Percentiles rank a stretch among this genome's conserved stretches.
Evolutionary conservation across 2,797 vertebrate species (phyloP).

Genomic region (Manis crassicaudata): DNA sequence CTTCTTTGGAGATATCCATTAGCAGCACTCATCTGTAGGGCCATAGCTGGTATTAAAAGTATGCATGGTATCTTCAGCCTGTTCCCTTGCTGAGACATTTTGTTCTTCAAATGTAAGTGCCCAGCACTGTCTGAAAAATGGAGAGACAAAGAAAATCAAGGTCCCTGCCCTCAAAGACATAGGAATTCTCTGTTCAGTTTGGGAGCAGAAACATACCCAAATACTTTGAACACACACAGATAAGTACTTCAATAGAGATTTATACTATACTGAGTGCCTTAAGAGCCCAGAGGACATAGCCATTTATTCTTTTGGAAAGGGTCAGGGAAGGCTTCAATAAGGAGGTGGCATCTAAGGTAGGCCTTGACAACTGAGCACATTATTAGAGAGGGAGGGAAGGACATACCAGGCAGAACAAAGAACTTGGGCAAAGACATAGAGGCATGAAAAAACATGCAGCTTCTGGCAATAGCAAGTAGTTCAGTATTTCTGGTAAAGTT

Average conservation of each 20-base stretch:
- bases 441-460: neutral
- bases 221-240: neutral
- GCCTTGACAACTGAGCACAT: conserved; percentile 20
- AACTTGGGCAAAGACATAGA: conserved; percentile 1
- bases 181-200: conserved; percentile 28
- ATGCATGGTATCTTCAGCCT: conserved; percentile 9
- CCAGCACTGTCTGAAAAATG: neutral
- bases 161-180: neutral
- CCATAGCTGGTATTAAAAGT: neutral
- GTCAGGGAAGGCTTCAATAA: neutral
- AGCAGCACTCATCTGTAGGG: neutral
- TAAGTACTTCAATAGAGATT: conserved; percentile 25
- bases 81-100: conserved; percentile 29
- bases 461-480: conserved; percentile 37
- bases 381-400: neutral
- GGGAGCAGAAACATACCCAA: neutral
- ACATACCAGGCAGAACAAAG: conserved; percentile 1
- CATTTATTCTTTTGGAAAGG: neutral
- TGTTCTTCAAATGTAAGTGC: conserved; percentile 30
- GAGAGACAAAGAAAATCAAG: neutral
- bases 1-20: conserved; percentile 52
- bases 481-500: neutral
- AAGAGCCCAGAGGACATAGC: neutral
- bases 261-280: neutral
- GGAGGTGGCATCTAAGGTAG: neutral